These are phyloP conservation scores for Epinotia brunnichana DNA, from an alignment of 2,888 invertebrate genomes.

Conservation along the genomic window DNA sequence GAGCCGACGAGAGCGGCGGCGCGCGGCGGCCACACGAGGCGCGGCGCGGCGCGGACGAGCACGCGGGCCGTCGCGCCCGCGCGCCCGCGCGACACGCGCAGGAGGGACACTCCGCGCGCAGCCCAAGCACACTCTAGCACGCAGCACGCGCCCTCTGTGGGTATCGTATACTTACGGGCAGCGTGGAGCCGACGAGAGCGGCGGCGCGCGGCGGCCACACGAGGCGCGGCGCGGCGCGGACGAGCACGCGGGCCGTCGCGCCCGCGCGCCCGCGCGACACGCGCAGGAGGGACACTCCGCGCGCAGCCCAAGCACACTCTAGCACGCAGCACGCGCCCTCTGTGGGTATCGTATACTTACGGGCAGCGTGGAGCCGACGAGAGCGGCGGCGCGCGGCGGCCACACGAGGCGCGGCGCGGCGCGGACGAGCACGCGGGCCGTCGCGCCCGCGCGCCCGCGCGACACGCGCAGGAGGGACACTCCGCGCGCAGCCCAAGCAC, in stretches of 20 bases:
- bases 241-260: slow-evolving; percentile 65
- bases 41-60: slow-evolving; percentile 70
- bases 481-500: slow-evolving; percentile 65
- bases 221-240: slow-evolving; percentile 70
- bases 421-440: slow-evolving; percentile 67
- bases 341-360: slow-evolving; percentile 50
- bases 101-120: slow-evolving; percentile 62
- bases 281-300: slow-evolving; percentile 67
- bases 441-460: slow-evolving; percentile 65
- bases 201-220: slow-evolving; percentile 70
- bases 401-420: slow-evolving; percentile 72
- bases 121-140: slow-evolving; percentile 67
- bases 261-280: slow-evolving; percentile 68
- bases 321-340: slow-evolving; percentile 60
- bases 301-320: slow-evolving; percentile 61
- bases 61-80: slow-evolving; percentile 66
- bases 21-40: slow-evolving; percentile 66
- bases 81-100: slow-evolving; percentile 69
- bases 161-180: slow-evolving; percentile 60
- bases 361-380: slow-evolving; percentile 64
- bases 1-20: slow-evolving; percentile 65
- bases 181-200: slow-evolving; percentile 59
- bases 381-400: slow-evolving; percentile 65
- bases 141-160: slow-evolving; percentile 51
- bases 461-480: slow-evolving; percentile 66